A percentile compares a stretch with the other conserved stretches of the same genome.
phyloP scores from a whole-genome alignment of 2,113 vertebrate genomes.

The Bambusicola thoracicus region DNA sequence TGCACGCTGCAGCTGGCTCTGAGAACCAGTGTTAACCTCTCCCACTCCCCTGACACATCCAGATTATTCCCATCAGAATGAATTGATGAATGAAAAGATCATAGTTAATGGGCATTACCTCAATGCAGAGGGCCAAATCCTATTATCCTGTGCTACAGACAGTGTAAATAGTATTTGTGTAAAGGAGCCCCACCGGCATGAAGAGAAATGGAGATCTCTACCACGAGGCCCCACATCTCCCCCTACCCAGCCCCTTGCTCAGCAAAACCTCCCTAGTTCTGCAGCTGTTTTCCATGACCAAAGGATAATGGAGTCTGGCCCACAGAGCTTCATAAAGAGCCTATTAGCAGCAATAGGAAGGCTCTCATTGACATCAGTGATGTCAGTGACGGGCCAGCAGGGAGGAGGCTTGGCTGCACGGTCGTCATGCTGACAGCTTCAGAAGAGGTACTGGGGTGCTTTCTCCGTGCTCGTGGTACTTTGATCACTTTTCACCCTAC shows the following conservation, averaged over 20 bases:
- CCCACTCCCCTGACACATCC: not conserved
- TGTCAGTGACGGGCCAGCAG: not conserved
- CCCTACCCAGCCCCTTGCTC: rapidly evolving
- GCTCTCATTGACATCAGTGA: not conserved
- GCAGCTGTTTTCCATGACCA: not conserved
- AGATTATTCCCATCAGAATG: constrained; percentile 59
- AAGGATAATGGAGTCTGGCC: not conserved
- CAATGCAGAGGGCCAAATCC: constrained; percentile 60
- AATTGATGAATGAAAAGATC: constrained; percentile 66
- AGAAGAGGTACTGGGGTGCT: not conserved
- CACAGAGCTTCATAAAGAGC: not conserved
- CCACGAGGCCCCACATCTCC: rapidly evolving
- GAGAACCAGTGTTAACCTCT: not conserved
- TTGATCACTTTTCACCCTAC: not conserved
- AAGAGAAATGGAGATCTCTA: not conserved
- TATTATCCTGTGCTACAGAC: constrained; percentile 50
- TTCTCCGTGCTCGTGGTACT: not conserved
- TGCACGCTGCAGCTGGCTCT: constrained; percentile 32
- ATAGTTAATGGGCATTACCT: constrained; percentile 60
- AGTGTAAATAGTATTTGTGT: constrained; percentile 29
- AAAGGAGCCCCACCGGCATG: not conserved
- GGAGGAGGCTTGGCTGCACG: not conserved
- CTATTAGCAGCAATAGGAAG: not conserved
- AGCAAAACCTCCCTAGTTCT: not conserved
- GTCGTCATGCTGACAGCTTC: not conserved